These are phyloP conservation scores for Lepidonotus clava DNA, from an alignment of 2,888 invertebrate species.

Conservation along the genomic window DNA sequence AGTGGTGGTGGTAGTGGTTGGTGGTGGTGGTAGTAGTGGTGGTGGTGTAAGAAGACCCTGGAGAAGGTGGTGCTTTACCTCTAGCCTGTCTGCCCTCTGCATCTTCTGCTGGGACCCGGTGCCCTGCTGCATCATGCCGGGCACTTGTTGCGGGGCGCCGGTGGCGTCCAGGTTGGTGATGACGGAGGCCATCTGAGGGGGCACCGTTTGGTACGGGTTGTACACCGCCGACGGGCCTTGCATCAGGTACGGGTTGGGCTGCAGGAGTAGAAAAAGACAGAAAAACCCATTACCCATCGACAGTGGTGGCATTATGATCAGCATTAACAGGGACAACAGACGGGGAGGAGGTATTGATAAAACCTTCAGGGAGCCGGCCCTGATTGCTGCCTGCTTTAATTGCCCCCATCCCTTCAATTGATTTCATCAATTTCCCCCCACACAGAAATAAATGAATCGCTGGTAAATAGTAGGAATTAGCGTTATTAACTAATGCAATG, in stretches of 20 bases:
- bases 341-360: background rate
- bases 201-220: constrained; percentile 35
- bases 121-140: constrained; percentile 3
- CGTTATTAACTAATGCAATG: background rate
- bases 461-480: background rate
- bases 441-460: background rate
- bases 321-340: background rate
- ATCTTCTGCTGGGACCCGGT: constrained; percentile 46
- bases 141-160: constrained; percentile 19
- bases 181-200: constrained; percentile 14
- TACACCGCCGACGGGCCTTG: background rate
- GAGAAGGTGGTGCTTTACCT: constrained; percentile 2
- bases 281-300: constrained; percentile 24
- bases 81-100: constrained; percentile 49
- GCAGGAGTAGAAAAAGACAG: background rate
- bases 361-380: background rate
- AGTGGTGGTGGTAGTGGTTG: background rate
- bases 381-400: background rate
- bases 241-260: constrained; percentile 41
- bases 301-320: background rate
- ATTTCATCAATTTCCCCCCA: background rate
- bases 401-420: background rate
- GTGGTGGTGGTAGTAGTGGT: constrained; percentile 27
- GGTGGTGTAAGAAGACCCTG: background rate
- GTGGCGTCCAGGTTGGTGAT: constrained; percentile 18